A percentile compares a stretch with the other conserved stretches of the same genome.
Conservation (phyloP, 1,140 invertebrate genomes). For the Drosophila littoralis region DNA sequence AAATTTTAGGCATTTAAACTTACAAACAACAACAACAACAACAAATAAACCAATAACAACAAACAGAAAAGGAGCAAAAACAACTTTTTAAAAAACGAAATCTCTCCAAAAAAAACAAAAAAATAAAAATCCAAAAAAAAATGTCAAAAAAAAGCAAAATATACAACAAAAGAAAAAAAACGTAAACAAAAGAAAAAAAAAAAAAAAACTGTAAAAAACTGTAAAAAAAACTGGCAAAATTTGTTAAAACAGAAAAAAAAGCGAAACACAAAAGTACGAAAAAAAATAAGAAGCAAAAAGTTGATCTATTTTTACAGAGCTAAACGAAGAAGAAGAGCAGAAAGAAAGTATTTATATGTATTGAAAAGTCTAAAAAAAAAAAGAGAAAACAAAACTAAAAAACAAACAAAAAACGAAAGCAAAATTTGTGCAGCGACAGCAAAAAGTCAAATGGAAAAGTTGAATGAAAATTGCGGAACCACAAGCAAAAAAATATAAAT, state of each 20-base stretch:
- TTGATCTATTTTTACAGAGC: conserved; percentile 81
- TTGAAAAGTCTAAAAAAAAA: conserved; percentile 51
- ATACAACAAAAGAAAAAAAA: conserved; percentile 58
- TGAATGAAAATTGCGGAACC: conserved; percentile 62
- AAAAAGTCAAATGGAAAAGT: conserved; percentile 36
- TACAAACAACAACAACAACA: conserved; percentile 58
- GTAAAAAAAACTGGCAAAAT: conserved; percentile 64
- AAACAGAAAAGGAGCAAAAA: conserved; percentile 54
- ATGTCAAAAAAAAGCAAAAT: conserved; percentile 32
- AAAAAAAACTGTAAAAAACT: conserved; percentile 52
- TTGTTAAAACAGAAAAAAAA: conserved; percentile 70
- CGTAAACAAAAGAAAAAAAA: conserved; percentile 61
- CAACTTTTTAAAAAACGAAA: conserved; percentile 77
- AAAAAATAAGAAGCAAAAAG: conserved; percentile 54
- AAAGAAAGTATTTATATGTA: conserved; percentile 80
- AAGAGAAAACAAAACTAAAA: conserved; percentile 44
- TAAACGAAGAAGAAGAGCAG: conserved; percentile 29
- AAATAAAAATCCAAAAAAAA: conserved; percentile 30
- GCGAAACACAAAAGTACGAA: conserved; percentile 51
- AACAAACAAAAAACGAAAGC: conserved; percentile 66
- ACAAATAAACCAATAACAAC: conserved; percentile 62
- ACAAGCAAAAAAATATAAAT: conserved; percentile 54
- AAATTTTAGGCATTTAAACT: conserved; percentile 78
- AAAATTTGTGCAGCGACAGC: conserved; percentile 53
- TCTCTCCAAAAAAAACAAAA: conserved; percentile 69